Conservation (phyloP, 37 sponge, comb jelly and placozoan genomes). For the Halisarca cf. caerulea region DNA sequence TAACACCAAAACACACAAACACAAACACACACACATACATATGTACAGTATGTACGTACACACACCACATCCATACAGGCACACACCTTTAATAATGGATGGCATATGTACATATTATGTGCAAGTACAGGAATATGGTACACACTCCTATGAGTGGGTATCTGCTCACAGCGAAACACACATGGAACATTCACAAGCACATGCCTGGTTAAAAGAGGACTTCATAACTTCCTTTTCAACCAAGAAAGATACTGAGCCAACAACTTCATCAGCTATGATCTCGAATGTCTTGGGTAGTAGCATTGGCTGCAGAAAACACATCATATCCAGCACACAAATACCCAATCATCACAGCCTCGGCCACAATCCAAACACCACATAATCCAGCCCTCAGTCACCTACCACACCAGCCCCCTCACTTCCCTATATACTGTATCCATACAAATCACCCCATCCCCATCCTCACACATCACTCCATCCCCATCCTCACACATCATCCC, state of each 20-base stretch:
- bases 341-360: no score
- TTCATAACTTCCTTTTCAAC: conserved; percentile 53
- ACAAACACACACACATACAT: no score
- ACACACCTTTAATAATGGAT: neutral
- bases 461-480: neutral
- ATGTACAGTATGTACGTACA: no score
- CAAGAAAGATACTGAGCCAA: conserved; percentile 17
- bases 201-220: conserved; percentile 78
- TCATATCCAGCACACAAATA: no score
- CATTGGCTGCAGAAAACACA: neutral
- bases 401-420: no score
- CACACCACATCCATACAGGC: neutral
- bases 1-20: no score
- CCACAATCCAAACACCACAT: no score
- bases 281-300: conserved; percentile 11
- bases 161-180: neutral
- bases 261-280: conserved; percentile 18
- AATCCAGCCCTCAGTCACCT: no score
- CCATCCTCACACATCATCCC: neutral
- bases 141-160: no score
- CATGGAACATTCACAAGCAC: neutral
- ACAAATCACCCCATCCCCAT: neutral
- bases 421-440: neutral
- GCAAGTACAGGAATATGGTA: no score
- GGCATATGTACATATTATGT: no score